A percentile compares a stretch with the other conserved stretches of the same genome.
These are phyloP conservation scores for Tenthredo amoena DNA, from an alignment of 2,888 invertebrate genomes.

Conservation along the genomic window DNA sequence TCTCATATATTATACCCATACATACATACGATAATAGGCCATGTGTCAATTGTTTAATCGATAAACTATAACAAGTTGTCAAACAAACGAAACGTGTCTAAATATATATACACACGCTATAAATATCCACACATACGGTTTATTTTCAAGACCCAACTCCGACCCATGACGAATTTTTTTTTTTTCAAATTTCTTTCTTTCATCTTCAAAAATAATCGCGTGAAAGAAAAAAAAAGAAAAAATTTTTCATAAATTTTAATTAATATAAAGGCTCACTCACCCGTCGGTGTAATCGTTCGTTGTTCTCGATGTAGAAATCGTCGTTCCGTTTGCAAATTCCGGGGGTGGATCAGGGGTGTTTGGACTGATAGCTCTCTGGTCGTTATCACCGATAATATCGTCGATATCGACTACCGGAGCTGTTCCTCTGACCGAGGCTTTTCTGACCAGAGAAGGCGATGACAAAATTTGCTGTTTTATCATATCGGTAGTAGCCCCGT, in stretches of 20 bases:
- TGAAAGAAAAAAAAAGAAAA: too few relatives aligned
- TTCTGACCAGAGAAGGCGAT: slow-evolving; percentile 91
- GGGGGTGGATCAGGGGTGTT: slow-evolving; percentile 73
- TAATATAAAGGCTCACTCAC: slow-evolving; percentile 12
- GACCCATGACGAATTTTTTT: slow-evolving; percentile 51
- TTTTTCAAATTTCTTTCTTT: slow-evolving; percentile 58
- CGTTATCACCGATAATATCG: slow-evolving; percentile 71
- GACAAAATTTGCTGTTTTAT: slow-evolving; percentile 88
- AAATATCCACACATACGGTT: too few relatives aligned
- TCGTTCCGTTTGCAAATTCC: slow-evolving; percentile 69
- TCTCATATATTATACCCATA: neutral
- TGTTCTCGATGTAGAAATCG: neutral
- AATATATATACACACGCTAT: too few relatives aligned
- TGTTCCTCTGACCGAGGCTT: slow-evolving; percentile 79
- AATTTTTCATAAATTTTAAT: neutral
- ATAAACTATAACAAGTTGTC: slow-evolving; percentile 58
- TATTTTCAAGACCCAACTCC: too few relatives aligned
- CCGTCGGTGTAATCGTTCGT: slow-evolving; percentile 44
- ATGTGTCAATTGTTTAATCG: slow-evolving; percentile 65
- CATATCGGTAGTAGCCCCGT: slow-evolving; percentile 87
- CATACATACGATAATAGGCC: slow-evolving; percentile 53
- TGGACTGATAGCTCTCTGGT: slow-evolving; percentile 66
- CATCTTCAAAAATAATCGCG: neutral
- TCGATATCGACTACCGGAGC: slow-evolving; percentile 75
- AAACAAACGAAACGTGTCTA: too few relatives aligned